Evolutionary conservation across 2,113 vertebrate species (phyloP), one percentile per base, ranked within the genome.

Genomic region (Microtus oregoni): DNA sequence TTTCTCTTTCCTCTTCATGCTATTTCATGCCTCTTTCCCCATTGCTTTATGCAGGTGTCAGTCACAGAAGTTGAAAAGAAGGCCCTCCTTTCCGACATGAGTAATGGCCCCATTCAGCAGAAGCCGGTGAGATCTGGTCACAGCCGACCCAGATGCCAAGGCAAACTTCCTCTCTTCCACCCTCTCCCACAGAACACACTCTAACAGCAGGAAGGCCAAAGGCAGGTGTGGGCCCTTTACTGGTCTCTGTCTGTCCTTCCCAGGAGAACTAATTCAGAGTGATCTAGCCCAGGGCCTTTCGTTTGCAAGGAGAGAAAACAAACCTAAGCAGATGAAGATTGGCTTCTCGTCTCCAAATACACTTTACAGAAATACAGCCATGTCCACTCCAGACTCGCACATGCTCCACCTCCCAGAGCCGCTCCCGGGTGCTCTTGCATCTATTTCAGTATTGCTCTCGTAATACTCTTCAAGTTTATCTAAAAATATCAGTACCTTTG

Each of bases 31-130:
- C 65, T 82, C 67, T 68, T 77, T 90, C 88, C 68, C 55, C 20
- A 38, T 86, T 83, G 28, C 17, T 82, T 26, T 81, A n/a, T 35
- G 11, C 61, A 91, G 41, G 55, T 35, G 50, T 24, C 19, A 38
- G 58, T n/a, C 77, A 76, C 89, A 81, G 86, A 75, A 67, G 68
- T 7, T 75, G 77, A 88, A 68, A 3, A 73, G 93, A 94, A 86
- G 61, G 50, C 6, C 5, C 7, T 14, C 86, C 63, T 73, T 63
- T 89, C 91, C 73, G 6, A 44, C 35, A 22, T 1, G 30, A 32
- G 5, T 44, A 67, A 58, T 15, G 35, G 24, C 38, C 90, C 19
- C 86, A 28, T 68, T 73, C 63, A 35, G 76, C 7, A 67, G 35
- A 14, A 58, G 47, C 24, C 14, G 1, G 22, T 68, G 44, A 44